Base-by-base conservation (phyloP, 1,140 invertebrate genomes). In the Leguminivora glycinivorella region DNA sequence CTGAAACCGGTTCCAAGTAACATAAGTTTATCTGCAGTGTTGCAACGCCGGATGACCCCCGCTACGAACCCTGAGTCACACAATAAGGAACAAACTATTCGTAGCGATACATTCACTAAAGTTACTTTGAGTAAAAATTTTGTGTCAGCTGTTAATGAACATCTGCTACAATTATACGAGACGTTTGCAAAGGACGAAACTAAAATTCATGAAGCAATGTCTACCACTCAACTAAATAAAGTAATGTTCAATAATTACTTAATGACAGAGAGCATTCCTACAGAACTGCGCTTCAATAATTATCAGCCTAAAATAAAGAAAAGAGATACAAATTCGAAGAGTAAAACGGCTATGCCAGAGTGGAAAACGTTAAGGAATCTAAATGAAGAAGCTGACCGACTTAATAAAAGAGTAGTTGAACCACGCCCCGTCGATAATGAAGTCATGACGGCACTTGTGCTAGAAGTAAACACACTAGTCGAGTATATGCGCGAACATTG, bases 401-500 rank as follows among this genome's bases (percentile, higher is more conserved):
- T 84, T 52, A 84, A 80, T 72, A 69, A 74, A 1, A 85, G 84
- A 0, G 83, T 89, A 82, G 88, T 85, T 43, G 79, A 76, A 56
- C 70, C 79, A 4, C 85, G 84, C 68, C 84, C 83, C 17, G 88
- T 83, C 14, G 82, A 83, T 68, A 80, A 87, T 71, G 79, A 79
- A 5, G 81, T 88, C 17, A 85, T 89, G 25, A 68, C 71, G 6
- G 88, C 85, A 75, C 76, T 90, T 22, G 81, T 84, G 67, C 84
- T 87, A 56, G 87, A 89, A 72, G 83, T 90, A 31, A 79, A 90
- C 7, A 86, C 86, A 56, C 58, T 90, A 63, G 77, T 80, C 12
- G 74, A 81, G n/a, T 90, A 83, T 38, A 86, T 90, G 82, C 77
- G 71, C 26, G 83, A 88, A 31, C 88, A 90, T 67, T 90, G 88